Evolutionary conservation across 2,888 invertebrate genomes (phyloP).

Genomic region (Drosophila pegasa): DNA sequence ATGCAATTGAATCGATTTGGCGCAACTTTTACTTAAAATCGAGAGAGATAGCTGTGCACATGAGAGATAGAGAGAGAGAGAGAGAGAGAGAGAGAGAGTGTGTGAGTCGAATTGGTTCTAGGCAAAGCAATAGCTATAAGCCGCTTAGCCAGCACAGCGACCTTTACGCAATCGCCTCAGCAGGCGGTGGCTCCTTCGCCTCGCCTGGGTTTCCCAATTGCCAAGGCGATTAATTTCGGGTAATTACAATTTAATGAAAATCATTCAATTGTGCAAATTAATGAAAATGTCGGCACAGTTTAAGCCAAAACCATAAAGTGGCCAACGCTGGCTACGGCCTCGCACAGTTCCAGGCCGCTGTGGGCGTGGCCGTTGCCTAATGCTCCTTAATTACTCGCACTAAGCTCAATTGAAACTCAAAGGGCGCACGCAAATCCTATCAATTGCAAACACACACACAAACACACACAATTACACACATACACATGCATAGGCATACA

Average conservation of each 20-base stretch:
- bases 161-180: slow-evolving; percentile 15
- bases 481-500: neutral
- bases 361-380: slow-evolving; percentile 27
- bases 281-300: slow-evolving; percentile 63
- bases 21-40: slow-evolving; percentile 3
- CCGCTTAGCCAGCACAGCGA: slow-evolving; percentile 32
- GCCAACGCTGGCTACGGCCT: slow-evolving; percentile 19
- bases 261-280: slow-evolving; percentile 75
- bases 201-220: slow-evolving; percentile 45
- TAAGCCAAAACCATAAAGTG: slow-evolving; percentile 46
- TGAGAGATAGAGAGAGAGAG: neutral
- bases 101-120: neutral
- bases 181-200: slow-evolving; percentile 1
- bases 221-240: slow-evolving; percentile 67
- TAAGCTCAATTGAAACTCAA: slow-evolving; percentile 48
- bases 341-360: neutral
- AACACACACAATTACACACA: neutral
- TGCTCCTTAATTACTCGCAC: slow-evolving; percentile 41
- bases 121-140: slow-evolving; percentile 28
- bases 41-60: neutral
- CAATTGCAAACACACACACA: slow-evolving; percentile 6
- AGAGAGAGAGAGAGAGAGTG: neutral
- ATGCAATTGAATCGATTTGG: slow-evolving; percentile 27
- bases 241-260: slow-evolving; percentile 75
- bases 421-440: slow-evolving; percentile 18